Evolutionary conservation across 2,113 vertebrate genomes (phyloP).

Genomic region (Urocolius indicus): DNA sequence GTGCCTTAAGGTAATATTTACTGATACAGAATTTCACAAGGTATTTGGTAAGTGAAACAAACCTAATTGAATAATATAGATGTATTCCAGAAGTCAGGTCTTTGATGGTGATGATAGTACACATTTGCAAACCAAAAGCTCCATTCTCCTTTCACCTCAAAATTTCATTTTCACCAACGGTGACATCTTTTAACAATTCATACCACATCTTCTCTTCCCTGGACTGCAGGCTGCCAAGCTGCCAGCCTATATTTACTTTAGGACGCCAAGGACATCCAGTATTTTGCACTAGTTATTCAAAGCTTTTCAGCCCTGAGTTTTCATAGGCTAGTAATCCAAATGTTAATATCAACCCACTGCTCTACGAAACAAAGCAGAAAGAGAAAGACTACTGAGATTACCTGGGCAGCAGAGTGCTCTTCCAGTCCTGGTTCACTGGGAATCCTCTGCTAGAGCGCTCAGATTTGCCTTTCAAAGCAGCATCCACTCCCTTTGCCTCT

Average conservation of each 20-base stretch:
- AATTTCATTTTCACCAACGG: neutral
- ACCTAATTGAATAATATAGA: neutral
- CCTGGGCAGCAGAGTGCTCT: neutral
- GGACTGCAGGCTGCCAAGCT: neutral
- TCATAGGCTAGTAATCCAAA: neutral
- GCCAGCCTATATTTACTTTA: neutral
- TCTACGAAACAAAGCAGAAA: neutral
- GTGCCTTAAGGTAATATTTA: neutral
- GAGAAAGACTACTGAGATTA: neutral
- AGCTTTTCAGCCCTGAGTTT: neutral
- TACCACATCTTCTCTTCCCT: neutral
- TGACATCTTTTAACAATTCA: accelerated
- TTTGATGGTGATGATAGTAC: neutral
- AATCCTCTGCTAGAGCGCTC: neutral
- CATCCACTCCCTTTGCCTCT: neutral
- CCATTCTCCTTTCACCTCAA: neutral
- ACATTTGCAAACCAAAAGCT: accelerated
- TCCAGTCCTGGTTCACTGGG: neutral
- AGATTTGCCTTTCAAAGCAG: neutral
- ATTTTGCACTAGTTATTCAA: neutral
- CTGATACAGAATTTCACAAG: too few relatives aligned
- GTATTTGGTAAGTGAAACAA: neutral
- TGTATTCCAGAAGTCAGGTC: neutral
- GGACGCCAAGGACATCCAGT: neutral
- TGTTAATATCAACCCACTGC: neutral